Conservation (phyloP, 1,140 invertebrate genomes). For the Delia radicum region DNA sequence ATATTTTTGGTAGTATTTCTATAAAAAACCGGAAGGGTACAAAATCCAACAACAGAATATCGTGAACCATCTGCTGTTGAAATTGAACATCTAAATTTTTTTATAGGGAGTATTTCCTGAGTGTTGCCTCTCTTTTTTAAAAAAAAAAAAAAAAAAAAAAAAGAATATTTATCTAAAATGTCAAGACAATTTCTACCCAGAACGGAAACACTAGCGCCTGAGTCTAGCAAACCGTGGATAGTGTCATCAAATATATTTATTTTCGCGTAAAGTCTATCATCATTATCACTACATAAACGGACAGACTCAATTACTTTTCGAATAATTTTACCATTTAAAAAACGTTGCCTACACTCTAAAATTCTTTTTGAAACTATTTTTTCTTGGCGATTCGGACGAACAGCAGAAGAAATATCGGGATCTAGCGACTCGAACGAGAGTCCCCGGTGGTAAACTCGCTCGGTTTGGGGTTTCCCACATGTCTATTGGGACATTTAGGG, state of each 20-base stretch:
- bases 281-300: not conserved
- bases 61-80: not conserved
- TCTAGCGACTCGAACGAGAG: not conserved
- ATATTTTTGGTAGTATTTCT: not conserved
- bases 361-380: not conserved
- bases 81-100: not conserved
- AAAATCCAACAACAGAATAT: not conserved
- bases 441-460: not conserved
- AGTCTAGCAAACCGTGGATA: not conserved
- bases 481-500: not conserved
- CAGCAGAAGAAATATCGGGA: not conserved
- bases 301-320: not conserved
- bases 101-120: too few species aligned
- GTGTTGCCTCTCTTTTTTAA: too few species aligned
- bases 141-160: too few species aligned
- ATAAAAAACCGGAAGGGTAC: not conserved
- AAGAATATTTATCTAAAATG: not conserved
- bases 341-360: not conserved
- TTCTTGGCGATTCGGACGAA: too few species aligned
- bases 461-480: not conserved
- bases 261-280: not conserved
- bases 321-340: not conserved
- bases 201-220: not conserved
- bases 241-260: not conserved
- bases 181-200: not conserved